Conservation (phyloP, 2,888 invertebrate species). For the Patella pellucida region DNA sequence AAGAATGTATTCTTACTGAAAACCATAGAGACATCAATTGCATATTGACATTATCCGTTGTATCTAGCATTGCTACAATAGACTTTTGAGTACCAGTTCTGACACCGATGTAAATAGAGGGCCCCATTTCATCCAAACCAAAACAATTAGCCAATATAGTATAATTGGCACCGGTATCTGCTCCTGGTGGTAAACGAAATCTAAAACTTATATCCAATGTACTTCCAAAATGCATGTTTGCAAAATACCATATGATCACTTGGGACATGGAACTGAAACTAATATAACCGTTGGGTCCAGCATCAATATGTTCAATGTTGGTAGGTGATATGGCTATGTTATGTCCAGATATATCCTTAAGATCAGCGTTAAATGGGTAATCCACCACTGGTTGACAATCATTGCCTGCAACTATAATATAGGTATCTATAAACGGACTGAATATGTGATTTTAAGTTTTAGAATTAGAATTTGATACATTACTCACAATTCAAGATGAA, state of each 20-base stretch:
- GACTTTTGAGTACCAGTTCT: background rate
- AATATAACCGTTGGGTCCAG: background rate
- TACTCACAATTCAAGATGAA: no score
- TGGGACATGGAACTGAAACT: background rate
- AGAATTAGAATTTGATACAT: no score
- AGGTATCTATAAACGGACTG: no score
- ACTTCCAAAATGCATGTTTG: background rate
- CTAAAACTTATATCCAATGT: background rate
- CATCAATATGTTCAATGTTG: background rate
- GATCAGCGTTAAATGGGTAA: background rate
- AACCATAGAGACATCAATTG: background rate
- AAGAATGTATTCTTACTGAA: background rate
- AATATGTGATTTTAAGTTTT: no score
- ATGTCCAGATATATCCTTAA: no score
- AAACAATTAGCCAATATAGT: slow-evolving; percentile 2
- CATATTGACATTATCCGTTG: slow-evolving; percentile 5
- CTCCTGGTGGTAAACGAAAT: background rate
- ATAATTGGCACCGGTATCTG: background rate
- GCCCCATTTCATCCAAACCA: slow-evolving; percentile 3
- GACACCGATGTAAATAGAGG: background rate
- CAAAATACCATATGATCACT: background rate
- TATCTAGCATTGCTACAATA: background rate
- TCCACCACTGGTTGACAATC: background rate
- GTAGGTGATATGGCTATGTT: background rate
- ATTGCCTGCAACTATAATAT: no score